phyloP scores from a whole-genome alignment of 2,888 invertebrate genomes.

The Pterostichus madidus region DNA sequence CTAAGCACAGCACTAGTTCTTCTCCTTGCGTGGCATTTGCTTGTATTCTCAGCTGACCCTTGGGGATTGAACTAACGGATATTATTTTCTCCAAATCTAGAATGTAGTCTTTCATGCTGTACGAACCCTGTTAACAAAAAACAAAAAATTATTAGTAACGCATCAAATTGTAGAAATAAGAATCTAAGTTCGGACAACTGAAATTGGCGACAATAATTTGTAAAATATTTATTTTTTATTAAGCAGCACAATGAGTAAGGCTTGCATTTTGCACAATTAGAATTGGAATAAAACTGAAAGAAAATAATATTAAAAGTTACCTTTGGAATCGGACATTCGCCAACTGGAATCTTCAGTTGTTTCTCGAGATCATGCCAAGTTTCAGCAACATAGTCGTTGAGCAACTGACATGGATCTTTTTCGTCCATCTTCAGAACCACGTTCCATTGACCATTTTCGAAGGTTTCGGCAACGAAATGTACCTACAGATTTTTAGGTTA shows the following conservation, averaged over 20 bases:
- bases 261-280: too few relatives aligned
- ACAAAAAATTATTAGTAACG: constrained; percentile 1
- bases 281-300: too few relatives aligned
- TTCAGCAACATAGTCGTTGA: constrained; percentile 61
- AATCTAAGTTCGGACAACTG: too few relatives aligned
- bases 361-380: constrained; percentile 43
- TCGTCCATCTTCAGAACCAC: constrained; percentile 51
- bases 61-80: constrained; percentile 29
- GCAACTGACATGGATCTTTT: constrained; percentile 55
- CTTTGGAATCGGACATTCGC: constrained; percentile 58
- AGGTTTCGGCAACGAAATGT: constrained; percentile 48
- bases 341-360: constrained; percentile 53
- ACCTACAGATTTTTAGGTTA: constrained; percentile 1
- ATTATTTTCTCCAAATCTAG: constrained; percentile 41
- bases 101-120: constrained; percentile 50
- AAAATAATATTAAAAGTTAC: constrained; percentile 23
- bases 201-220: too few relatives aligned
- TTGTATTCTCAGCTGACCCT: constrained; percentile 29
- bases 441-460: constrained; percentile 48
- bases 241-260: too few relatives aligned
- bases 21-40: constrained; percentile 62
- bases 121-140: constrained; percentile 29
- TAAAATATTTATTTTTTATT: too few relatives aligned
- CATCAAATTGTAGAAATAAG: background rate
- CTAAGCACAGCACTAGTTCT: constrained; percentile 52